Conservation (phyloP, 2,797 vertebrate genomes). For the Hemibagrus guttatus region DNA sequence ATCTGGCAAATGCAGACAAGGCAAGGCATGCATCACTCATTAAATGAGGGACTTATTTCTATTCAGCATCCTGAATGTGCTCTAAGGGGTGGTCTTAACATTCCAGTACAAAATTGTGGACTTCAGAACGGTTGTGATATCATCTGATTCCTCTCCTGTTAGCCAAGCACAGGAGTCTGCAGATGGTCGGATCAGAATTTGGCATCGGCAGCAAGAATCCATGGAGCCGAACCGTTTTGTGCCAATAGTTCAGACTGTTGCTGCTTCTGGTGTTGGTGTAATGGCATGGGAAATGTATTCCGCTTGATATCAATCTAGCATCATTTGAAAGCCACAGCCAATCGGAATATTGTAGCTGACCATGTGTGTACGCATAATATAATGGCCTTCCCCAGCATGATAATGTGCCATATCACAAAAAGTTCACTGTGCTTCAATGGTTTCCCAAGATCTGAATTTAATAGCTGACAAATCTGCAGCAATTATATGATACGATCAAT, state of each 20-base stretch:
- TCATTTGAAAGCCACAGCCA: no score
- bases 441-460: neutral
- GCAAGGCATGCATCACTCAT: neutral
- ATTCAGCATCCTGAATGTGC: neutral
- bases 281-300: neutral
- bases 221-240: neutral
- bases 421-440: neutral
- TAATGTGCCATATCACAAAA: neutral
- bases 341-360: neutral
- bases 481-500: neutral
- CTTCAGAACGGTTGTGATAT: neutral
- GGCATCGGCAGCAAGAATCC: neutral
- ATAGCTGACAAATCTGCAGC: neutral
- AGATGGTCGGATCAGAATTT: neutral
- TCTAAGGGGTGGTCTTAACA: no score
- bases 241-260: neutral
- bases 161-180: neutral
- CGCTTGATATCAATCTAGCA: neutral
- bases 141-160: neutral
- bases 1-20: neutral
- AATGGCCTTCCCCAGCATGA: neutral
- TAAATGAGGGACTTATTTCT: neutral
- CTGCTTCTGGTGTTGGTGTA: neutral
- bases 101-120: neutral
- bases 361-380: neutral